These are phyloP conservation scores for Habropoda laboriosa DNA, from an alignment of 1,140 invertebrate species.

Conservation along the genomic window DNA sequence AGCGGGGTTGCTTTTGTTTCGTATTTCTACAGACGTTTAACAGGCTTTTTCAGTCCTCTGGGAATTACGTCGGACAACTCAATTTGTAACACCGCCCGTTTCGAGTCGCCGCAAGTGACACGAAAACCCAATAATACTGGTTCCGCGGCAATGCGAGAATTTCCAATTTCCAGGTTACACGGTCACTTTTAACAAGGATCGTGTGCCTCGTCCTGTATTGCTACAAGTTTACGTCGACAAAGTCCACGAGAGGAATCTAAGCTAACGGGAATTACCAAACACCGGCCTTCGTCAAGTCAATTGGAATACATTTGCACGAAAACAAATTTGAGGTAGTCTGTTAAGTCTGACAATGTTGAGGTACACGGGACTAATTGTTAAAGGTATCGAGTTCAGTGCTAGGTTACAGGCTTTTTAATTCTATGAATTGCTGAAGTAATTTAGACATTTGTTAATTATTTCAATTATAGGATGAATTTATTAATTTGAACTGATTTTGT, in stretches of 20 bases:
- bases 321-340: no score
- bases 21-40: constrained; percentile 20
- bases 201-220: neutral
- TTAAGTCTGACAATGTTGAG: no score
- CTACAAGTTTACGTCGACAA: neutral
- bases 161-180: constrained; percentile 60
- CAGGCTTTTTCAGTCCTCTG: constrained; percentile 20
- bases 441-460: no score
- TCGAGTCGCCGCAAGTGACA: constrained; percentile 48
- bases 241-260: neutral
- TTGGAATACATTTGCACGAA: no score
- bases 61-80: constrained; percentile 39
- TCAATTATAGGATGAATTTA: no score
- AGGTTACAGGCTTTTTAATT: no score
- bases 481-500: no score
- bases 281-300: no score
- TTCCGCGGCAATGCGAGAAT: constrained; percentile 51
- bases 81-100: constrained; percentile 38
- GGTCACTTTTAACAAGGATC: constrained; percentile 18
- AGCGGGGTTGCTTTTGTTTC: constrained; percentile 6
- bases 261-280: no score
- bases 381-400: no score
- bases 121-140: constrained; percentile 57
- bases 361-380: no score
- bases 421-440: no score